Conservation (phyloP, 2,888 invertebrate genomes). For the Melinopterus prodromus region DNA sequence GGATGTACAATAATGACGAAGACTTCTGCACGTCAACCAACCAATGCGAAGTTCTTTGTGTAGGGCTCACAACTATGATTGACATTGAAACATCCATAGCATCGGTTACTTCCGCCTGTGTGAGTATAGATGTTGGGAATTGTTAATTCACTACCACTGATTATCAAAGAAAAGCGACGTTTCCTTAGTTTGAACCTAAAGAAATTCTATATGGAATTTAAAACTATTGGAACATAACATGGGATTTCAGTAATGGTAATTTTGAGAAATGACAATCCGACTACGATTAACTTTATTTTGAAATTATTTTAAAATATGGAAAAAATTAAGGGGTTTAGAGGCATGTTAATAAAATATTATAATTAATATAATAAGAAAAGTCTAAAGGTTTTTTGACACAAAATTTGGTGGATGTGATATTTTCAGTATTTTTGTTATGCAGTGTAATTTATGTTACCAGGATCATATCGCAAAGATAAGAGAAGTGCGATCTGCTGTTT, state of each 20-base stretch:
- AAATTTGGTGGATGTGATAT: not conserved
- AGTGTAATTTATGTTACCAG: not conserved
- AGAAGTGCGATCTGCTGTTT: not conserved
- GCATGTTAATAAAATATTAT: too few species aligned
- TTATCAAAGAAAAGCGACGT: too few species aligned
- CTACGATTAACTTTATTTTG: too few species aligned
- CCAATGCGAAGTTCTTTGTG: not conserved
- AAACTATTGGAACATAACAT: too few species aligned
- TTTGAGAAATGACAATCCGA: too few species aligned
- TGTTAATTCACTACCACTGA: not conserved
- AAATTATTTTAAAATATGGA: too few species aligned
- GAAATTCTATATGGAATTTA: too few species aligned
- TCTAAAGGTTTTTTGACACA: too few species aligned
- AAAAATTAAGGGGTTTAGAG: too few species aligned
- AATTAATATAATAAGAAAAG: too few species aligned
- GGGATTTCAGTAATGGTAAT: too few species aligned
- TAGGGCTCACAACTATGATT: not conserved
- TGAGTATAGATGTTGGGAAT: not conserved
- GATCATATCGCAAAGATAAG: not conserved
- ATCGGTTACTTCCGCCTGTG: not conserved
- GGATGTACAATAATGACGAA: not conserved
- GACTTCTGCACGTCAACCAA: not conserved
- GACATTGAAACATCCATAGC: not conserved
- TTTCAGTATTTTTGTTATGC: not conserved
- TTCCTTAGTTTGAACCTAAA: too few species aligned